phyloP scores from a whole-genome alignment of 2,797 vertebrate genomes.

The Hippoglossus hippoglossus region DNA sequence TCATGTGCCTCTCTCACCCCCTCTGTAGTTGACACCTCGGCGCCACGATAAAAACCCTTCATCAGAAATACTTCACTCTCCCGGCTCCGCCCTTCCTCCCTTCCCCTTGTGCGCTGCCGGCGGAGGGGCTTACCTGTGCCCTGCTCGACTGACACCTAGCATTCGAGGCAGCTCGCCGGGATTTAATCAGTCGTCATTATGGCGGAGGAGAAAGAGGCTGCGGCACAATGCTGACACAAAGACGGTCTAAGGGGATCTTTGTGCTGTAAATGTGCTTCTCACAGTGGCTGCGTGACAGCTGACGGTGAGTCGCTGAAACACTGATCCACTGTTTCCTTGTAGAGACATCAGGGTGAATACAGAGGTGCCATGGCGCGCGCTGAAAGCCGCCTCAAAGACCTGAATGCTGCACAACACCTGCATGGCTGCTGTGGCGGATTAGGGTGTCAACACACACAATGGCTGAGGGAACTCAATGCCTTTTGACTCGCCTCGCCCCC shows the following conservation, averaged over 20 bases:
- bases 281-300: conserved; percentile 76
- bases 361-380: conserved; percentile 69
- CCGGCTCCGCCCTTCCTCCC: conserved; percentile 46
- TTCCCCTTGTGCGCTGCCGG: background rate
- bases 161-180: conserved; percentile 68
- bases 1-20: conserved; percentile 33
- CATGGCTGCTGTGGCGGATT: conserved; percentile 77
- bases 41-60: conserved; percentile 59
- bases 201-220: conserved; percentile 58
- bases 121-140: conserved; percentile 73
- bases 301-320: conserved; percentile 75
- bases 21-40: conserved; percentile 67
- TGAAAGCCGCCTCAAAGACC: conserved; percentile 75
- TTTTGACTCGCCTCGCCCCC: conserved; percentile 53
- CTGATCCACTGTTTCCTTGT: conserved; percentile 82
- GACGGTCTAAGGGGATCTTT: conserved; percentile 78
- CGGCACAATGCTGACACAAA: conserved; percentile 82
- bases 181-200: conserved; percentile 85
- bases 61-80: conserved; percentile 68
- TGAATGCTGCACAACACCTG: conserved; percentile 81
- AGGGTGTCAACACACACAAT: conserved; percentile 81
- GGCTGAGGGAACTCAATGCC: conserved; percentile 69
- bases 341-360: conserved; percentile 79
- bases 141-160: conserved; percentile 78
- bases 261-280: conserved; percentile 77